A percentile compares a stretch with the other conserved stretches of the same genome.
phyloP scores from a whole-genome alignment of 2,797 vertebrate genomes.

The Hydrophis major region DNA sequence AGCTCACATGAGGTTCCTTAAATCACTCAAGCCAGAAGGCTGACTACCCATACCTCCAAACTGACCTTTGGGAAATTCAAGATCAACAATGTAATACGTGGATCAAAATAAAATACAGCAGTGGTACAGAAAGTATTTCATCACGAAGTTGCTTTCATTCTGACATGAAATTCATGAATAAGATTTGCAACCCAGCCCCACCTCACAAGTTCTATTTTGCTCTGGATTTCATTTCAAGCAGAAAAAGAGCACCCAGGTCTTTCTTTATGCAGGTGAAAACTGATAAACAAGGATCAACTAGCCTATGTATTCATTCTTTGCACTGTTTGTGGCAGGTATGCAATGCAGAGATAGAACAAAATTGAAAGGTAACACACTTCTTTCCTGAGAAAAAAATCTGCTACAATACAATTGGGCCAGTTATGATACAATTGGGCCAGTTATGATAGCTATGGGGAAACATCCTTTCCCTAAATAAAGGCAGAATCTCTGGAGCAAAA shows the following conservation, averaged over 20 bases:
- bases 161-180: neutral
- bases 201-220: neutral
- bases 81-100: neutral
- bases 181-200: neutral
- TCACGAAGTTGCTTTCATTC: neutral
- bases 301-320: neutral
- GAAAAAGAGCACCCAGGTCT: neutral
- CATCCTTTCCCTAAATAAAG: neutral
- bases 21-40: neutral
- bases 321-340: neutral
- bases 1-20: neutral
- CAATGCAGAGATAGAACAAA: neutral
- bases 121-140: neutral
- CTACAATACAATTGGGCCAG: neutral
- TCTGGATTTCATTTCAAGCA: neutral
- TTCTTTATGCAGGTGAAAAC: neutral
- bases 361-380: neutral
- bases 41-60: neutral
- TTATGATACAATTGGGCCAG: neutral
- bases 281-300: neutral
- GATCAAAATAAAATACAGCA: neutral
- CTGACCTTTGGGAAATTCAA: neutral
- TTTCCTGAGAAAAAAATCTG: neutral
- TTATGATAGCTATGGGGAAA: neutral
- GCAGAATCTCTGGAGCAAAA: neutral